Evolutionary conservation across 2,888 invertebrate genomes (phyloP).

Genomic region (Microchrysa polita): DNA sequence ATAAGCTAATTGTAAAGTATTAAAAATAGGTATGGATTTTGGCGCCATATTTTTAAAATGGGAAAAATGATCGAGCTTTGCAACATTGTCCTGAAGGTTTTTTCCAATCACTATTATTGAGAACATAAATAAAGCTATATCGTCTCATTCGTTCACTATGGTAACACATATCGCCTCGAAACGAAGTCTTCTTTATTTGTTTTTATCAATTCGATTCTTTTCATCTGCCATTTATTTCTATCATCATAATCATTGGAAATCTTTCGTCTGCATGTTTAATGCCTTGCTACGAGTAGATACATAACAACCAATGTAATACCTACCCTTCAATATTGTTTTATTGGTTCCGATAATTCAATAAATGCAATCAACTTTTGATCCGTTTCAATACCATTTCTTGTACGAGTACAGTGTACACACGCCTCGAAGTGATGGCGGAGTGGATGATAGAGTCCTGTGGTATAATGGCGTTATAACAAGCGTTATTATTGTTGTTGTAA

Average conservation of each 20-base stretch:
- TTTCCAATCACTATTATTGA: no score
- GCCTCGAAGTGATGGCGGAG: background rate
- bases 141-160: no score
- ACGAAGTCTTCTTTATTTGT: constrained; percentile 20
- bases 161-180: background rate
- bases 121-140: no score
- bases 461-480: constrained; percentile 41
- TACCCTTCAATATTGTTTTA: constrained; percentile 17
- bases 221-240: constrained; percentile 28
- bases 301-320: background rate
- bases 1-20: no score
- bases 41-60: no score
- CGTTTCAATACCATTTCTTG: constrained; percentile 19
- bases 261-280: background rate
- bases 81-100: no score
- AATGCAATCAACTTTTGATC: constrained; percentile 26
- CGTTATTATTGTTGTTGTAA: constrained; percentile 28
- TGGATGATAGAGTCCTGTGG: constrained; percentile 1
- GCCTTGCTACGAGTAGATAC: background rate
- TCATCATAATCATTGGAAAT: constrained; percentile 1
- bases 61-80: no score
- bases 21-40: no score
- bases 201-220: constrained; percentile 8
- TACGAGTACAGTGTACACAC: no score
- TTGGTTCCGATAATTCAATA: constrained; percentile 36